Base-by-base conservation (phyloP, 2,113 vertebrate genomes). In the Ciconia maguari region DNA sequence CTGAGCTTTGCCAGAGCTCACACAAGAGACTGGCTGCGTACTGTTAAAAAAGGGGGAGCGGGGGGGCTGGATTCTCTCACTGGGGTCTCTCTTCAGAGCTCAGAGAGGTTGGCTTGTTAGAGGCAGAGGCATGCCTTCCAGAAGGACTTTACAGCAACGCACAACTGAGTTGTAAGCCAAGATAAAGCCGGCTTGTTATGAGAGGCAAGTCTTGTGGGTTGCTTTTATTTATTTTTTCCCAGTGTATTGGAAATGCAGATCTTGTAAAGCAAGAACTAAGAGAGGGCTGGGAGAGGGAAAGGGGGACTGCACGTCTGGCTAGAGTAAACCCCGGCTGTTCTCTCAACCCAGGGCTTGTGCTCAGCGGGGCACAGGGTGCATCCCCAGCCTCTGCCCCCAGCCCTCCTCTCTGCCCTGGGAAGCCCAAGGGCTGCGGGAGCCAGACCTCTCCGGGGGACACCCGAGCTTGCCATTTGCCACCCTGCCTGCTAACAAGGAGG, bases 1-100 rank as follows among this genome's bases (percentile, higher is more conserved):
- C 92, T 94, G 81, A 96, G 87, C 95, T 89, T 90, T 95, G 91
- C 85, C 94, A 96, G 95, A 92, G 79, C 94, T 95, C 86, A 95
- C 87, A 94, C 83, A 97, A 96, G 96, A 93, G 83, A 94, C 84
- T 92, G 93, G 87, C 94, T 94, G 87, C 92, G 15, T 88, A 83
- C 75, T 92, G 88, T 95, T 93, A 91, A 91, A 90, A 96, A 92
- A 64, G 80, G 44, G 61, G 75, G 87, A 76, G 57, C 34, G 85
- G 60, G 86, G 68, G 92, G 93, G 90, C 52, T 95, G 81, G 87
- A 71, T 81, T 81, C 80, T 87, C 91, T 94, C 93, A 85, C 93
- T 95, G 78, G 91, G 94, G 93, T 95, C 93, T 96, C 89, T 94
- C 87, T 92, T 95, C 82, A 80, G 81, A 90, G 89, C 90, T 90